Evolutionary conservation across 53 echinoderm and acorn worm genomes (phyloP), one percentile per base, ranked within the genome.

Genomic region (Apostichopus leukothele): DNA sequence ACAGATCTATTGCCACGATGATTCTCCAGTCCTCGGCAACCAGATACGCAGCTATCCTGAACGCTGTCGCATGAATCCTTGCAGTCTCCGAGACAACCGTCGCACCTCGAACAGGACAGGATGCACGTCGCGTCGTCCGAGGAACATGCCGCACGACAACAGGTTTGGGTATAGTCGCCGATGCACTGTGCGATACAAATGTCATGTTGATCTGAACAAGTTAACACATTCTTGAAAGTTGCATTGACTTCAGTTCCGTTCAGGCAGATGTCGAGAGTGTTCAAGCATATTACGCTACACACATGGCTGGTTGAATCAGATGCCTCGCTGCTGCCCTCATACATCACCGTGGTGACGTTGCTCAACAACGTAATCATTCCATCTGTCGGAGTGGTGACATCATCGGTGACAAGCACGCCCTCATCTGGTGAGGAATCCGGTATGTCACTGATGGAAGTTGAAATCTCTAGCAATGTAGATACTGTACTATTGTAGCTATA

Each of bases 31-130:
- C 50, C 20, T 9, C 26, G 51, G 63, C 93, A 93, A 18, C 16
- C 25, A 59, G 57, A 77, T 14, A 86, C 5, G 52, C 93, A 93
- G 1, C 85, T 50, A 1, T 89, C 68, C 23, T 89, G 78, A 11
- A 86, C 63, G 8, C 60, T 89, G 75, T 89, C 84, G 18, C 85
- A 85, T 16, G 3, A 8, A 67, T 60, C 57, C 16, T 85, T 67
- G 27, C 85, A 85, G 5, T 21, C 66, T 51, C 1, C 16, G 9
- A 39, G 85, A 67, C 85, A 85, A 50, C 16, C 25, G 27, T 39
- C 67, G 57, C 85, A 85, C 50, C n/a, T 51, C 1, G 12, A 6
- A 11, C 85, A 85, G 26, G 85, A 61, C 50, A 67, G 50, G 6
- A 50, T 12, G 39, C 85, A 85, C 9, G 25, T 85, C 14, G 9